Evolutionary conservation across 2,113 vertebrate species (phyloP).

Genomic region (Sakesphorus luctuosus): DNA sequence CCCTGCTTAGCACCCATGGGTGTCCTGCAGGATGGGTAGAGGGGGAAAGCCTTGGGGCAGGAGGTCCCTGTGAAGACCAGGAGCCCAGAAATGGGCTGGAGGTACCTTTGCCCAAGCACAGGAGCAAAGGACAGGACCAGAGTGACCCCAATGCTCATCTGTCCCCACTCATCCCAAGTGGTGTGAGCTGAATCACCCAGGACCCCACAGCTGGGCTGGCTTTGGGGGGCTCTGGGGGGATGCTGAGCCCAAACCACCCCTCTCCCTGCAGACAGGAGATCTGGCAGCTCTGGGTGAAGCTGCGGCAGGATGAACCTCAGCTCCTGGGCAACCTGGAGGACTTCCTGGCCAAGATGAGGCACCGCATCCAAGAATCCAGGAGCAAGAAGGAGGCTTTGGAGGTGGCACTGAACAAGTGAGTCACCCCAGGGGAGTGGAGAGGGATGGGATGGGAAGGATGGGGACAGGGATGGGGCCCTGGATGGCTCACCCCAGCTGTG

Average conservation of each 20-base stretch:
- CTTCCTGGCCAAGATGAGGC: constrained; percentile 75
- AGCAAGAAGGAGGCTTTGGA: constrained; percentile 68
- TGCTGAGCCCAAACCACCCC: neutral
- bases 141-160: neutral
- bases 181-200: neutral
- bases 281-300: constrained; percentile 79
- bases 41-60: neutral
- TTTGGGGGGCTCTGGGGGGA: neutral
- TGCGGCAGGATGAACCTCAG: constrained; percentile 73
- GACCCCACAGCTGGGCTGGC: accelerated
- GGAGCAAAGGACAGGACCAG: neutral
- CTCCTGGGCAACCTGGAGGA: constrained; percentile 73
- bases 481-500: neutral
- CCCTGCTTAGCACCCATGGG: neutral
- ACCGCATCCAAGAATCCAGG: constrained; percentile 66
- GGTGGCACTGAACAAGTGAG: constrained; percentile 74
- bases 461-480: neutral
- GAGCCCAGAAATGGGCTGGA: neutral
- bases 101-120: neutral
- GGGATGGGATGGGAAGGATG: neutral
- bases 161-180: accelerated
- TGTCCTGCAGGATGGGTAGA: neutral
- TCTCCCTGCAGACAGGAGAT: constrained; percentile 68
- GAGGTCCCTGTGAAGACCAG: neutral
- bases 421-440: neutral